These are phyloP conservation scores for Silvanus unidentatus DNA, from an alignment of 2,888 invertebrate genomes.

Conservation along the genomic window DNA sequence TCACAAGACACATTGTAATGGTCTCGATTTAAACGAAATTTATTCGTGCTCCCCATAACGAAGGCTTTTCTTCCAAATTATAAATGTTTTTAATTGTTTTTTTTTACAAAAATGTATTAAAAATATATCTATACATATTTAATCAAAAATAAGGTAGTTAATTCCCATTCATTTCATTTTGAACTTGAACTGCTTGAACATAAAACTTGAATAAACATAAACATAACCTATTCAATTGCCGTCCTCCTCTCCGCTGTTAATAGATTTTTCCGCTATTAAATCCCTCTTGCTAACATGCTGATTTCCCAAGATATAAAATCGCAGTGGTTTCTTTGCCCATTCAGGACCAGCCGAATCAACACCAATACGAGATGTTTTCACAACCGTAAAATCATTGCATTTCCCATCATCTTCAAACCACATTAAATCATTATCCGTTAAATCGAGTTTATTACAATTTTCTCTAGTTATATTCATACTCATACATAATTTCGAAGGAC, in stretches of 20 bases:
- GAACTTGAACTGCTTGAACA: too few species aligned
- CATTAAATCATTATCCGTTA: slow-evolving; percentile 46
- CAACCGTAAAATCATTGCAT: slow-evolving; percentile 37
- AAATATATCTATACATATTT: too few species aligned
- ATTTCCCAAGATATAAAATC: slow-evolving; percentile 59
- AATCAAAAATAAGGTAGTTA: too few species aligned
- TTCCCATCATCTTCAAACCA: slow-evolving; percentile 47
- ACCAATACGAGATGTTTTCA: slow-evolving; percentile 56
- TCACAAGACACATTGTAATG: slow-evolving; percentile 45
- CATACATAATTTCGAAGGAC: slow-evolving; percentile 67
- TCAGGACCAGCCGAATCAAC: slow-evolving; percentile 56
- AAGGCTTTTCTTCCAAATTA: too few species aligned
- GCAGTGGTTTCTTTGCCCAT: slow-evolving; percentile 56
- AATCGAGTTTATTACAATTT: slow-evolving; percentile 52
- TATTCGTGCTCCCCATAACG: neutral
- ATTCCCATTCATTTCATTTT: too few species aligned
- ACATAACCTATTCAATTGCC: too few species aligned
- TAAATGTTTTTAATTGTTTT: too few species aligned
- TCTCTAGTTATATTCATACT: slow-evolving; percentile 55
- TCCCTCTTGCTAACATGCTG: slow-evolving; percentile 55
- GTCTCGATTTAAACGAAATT: slow-evolving; percentile 1
- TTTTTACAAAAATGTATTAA: too few species aligned
- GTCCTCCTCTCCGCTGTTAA: neutral
- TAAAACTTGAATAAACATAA: too few species aligned
- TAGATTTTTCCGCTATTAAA: slow-evolving; percentile 46